Base-by-base conservation (phyloP, 2,888 invertebrate genomes). In the Chymomyza caudatula region DNA sequence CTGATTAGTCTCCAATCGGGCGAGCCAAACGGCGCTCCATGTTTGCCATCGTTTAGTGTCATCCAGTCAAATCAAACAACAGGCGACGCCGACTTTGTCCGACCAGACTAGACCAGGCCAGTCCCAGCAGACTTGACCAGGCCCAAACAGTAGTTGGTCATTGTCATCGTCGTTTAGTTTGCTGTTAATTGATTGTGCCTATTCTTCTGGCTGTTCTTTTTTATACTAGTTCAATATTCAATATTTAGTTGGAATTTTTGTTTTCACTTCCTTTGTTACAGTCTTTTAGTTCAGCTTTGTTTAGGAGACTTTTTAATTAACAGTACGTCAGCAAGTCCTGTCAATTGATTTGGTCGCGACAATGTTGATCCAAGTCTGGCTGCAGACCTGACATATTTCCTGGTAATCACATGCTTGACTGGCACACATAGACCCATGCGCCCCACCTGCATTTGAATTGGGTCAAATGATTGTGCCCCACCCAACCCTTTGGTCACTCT, bases 1-100 rank as follows among this genome's bases (percentile, higher is more conserved):
- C 73, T 77, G 79, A 79, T 80, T 80, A 77, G 78, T 70, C 62
- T 74, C 80, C 65, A 83, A 82, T 80, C 83, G 83, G 72, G 77
- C 69, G 51, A 13, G 6, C 69, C 75, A 63, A 67, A 47, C 63
- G 62, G 69, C 63, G 75, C 72, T 60, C 65, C 65, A 74, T 83
- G 76, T 88, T 88, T 88, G 74, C 71, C 75, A 78, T 86, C 86
- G 67, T 86, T 88, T 88, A 87, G 88, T 82, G 77, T 70, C 69
- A 73, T 22, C 72, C 76, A 77, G 80, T 80, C 65, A 81, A 81
- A 64, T 64, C 81, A 81, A 81, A 81, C 69, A 81, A 37, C n/a
- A 13, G 53, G 60, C 72, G 67, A 65, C 65, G 67, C 71, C n/a
- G 11, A 17, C 5, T 13, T 15, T 17, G 44, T 6, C 1, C 44